These are phyloP conservation scores for Latrodectus hesperus DNA, from an alignment of 2,888 invertebrate genomes.

Conservation along the genomic window DNA sequence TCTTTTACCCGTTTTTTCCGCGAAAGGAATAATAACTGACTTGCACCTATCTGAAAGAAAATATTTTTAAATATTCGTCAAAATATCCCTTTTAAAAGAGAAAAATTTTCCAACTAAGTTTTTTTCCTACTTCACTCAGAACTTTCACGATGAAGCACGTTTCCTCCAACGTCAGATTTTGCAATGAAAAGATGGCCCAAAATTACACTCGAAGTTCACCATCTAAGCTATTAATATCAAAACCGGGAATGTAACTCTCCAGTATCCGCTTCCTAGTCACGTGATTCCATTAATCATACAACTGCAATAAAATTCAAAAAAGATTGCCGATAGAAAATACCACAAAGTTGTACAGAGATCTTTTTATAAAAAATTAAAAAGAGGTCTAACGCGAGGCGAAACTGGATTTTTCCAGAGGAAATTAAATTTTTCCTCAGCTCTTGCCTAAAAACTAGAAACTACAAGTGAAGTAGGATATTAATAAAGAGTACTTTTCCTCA, in stretches of 20 bases:
- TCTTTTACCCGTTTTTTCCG: too few relatives aligned
- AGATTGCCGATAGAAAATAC: slow-evolving; percentile 21
- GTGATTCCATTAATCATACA: slow-evolving; percentile 43
- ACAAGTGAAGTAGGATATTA: background rate
- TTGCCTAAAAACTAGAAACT: background rate
- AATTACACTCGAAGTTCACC: slow-evolving; percentile 21
- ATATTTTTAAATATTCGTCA: background rate
- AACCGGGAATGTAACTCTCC: slow-evolving; percentile 31
- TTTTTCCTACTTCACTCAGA: too few relatives aligned
- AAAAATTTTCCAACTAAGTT: too few relatives aligned
- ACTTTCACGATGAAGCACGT: slow-evolving; percentile 19
- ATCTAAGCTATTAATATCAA: slow-evolving; percentile 38
- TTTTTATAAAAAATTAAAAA: background rate
- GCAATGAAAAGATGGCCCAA: slow-evolving; percentile 27
- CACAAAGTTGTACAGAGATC: slow-evolving; percentile 2
- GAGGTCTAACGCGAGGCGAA: background rate
- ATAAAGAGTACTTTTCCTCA: slow-evolving; percentile 4
- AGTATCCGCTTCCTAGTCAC: slow-evolving; percentile 29
- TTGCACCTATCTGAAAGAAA: background rate
- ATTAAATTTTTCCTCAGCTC: slow-evolving; percentile 5
- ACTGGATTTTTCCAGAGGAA: background rate
- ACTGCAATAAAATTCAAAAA: slow-evolving; percentile 41
- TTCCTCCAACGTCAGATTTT: slow-evolving; percentile 6
- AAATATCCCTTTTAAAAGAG: background rate
- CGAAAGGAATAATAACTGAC: too few relatives aligned